A percentile compares a stretch with the other conserved stretches of the same genome.
These are phyloP conservation scores for Syngnathus scovelli DNA, from an alignment of 2,113 vertebrate species.

Conservation along the genomic window DNA sequence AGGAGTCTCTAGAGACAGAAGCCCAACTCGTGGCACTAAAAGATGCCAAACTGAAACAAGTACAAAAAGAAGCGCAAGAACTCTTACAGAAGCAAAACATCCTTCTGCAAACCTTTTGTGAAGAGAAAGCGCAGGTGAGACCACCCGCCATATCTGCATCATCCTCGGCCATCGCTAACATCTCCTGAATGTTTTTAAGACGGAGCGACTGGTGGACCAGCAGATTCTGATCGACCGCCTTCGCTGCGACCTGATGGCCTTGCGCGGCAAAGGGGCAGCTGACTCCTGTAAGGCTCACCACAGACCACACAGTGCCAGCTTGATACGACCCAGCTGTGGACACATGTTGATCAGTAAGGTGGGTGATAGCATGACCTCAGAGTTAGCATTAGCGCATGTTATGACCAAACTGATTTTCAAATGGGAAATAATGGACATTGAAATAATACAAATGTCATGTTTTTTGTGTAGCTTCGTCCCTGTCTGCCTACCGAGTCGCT, in stretches of 20 bases:
- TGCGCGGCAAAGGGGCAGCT: conserved; percentile 23
- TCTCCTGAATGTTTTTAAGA: conserved; percentile 59
- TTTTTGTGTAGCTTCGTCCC: conserved; percentile 69
- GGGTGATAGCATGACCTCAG: not conserved
- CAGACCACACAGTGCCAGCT: conserved; percentile 74
- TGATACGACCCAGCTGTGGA: conserved; percentile 48
- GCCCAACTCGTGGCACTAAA: conserved; percentile 72
- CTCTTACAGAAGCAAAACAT: not conserved
- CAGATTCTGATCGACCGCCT: conserved; percentile 78
- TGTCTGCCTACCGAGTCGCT: conserved; percentile 71
- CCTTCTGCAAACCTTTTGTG: conserved; percentile 59
- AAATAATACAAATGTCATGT: conserved; percentile 1
- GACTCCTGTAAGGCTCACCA: conserved; percentile 19
- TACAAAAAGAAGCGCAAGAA: conserved; percentile 60
- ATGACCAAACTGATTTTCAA: not conserved
- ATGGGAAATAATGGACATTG: not conserved
- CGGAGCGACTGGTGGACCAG: conserved; percentile 83
- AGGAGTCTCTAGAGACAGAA: conserved; percentile 73
- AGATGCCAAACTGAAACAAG: conserved; percentile 66
- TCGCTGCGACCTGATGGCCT: conserved; percentile 64
- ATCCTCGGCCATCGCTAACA: not conserved
- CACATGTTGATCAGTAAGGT: conserved; percentile 70
- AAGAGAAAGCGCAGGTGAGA: conserved; percentile 77
- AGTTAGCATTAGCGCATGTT: not conserved
- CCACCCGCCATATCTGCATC: not conserved